A percentile compares a stretch with the other conserved stretches of the same genome.
Evolutionary conservation across 2,113 vertebrate species (phyloP).

Genomic region (Saimiri boliviensis): DNA sequence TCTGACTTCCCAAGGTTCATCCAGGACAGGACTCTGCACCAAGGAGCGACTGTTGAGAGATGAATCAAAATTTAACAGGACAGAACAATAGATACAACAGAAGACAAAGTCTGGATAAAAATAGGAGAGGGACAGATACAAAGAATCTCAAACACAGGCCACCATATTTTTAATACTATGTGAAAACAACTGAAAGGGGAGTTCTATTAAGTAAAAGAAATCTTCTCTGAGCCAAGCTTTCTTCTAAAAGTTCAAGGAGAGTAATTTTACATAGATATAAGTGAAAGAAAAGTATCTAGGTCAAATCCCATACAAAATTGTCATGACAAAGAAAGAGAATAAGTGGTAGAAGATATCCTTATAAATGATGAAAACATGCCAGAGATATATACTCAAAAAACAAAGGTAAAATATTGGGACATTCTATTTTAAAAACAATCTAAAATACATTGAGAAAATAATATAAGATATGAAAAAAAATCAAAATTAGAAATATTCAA

Average conservation of each 20-base stretch:
- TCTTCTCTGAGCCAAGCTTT: not conserved
- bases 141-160: not conserved
- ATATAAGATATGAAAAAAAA: not conserved
- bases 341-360: not conserved
- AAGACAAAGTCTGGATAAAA: not conserved
- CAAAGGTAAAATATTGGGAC: not conserved
- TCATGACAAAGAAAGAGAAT: not conserved
- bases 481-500: conserved; percentile 3
- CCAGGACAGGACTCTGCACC: not conserved
- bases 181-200: not conserved
- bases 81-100: not conserved
- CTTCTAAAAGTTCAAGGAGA: conserved; percentile 5
- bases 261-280: not conserved
- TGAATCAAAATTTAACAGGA: not conserved
- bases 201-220: not conserved
- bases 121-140: not conserved
- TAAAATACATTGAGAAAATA: not conserved
- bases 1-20: not conserved
- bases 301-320: not conserved
- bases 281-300: not conserved
- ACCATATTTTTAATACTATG: not conserved
- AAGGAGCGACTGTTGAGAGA: not conserved
- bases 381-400: not conserved
- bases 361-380: not conserved
- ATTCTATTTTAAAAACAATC: not conserved